Evolutionary conservation across 1,140 invertebrate species (phyloP), one percentile per base, ranked within the genome.

Genomic region (Caenorhabditis remanei): DNA sequence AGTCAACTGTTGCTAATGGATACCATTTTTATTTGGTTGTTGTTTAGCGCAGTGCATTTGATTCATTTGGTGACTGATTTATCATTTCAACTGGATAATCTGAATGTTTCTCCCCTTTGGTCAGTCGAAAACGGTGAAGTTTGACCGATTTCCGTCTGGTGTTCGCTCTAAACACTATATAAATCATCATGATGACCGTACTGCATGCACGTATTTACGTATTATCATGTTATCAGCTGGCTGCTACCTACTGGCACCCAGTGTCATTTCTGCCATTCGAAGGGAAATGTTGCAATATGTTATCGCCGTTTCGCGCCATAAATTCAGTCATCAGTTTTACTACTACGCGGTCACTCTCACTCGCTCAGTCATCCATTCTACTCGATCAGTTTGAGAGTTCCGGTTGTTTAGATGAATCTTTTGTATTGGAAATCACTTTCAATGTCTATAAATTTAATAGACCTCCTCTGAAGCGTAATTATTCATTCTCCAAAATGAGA

Each of bases 1-100:
- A 71, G 65, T 71, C 71, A 50, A 50, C 46, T 50, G 71, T 79
- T 50, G 19, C 71, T 79, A 79, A 79, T 79, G 46, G 71, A 79
- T 79, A 79, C 71, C 71, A 50, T 79, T 24, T 50, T 2, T 32
- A 32, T 32, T 32, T 32, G 32, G 46, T 32, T 50, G 40, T 71
- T 46, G 41, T 46, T 46, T 46, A 53, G 11, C 16, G 50, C 9
- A 16, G 9, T 50, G 50, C 50, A 11, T 53, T 32, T 32, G 32
- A 32, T 32, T 32, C 32, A 32, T 32, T 32, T 32, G 32, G 32
- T 32, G 32, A 32, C 32, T 32, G 32, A 32, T 32, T 32, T 32
- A 32, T 32, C 32, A 8, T 53, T 53, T 11, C 50, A 14, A 53
- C 50, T 53, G 50, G 11, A 53, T 14, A 53, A 53, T 53, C 32